phyloP scores from a whole-genome alignment of 2,888 invertebrate species.

The Caenorhabditis japonica region DNA sequence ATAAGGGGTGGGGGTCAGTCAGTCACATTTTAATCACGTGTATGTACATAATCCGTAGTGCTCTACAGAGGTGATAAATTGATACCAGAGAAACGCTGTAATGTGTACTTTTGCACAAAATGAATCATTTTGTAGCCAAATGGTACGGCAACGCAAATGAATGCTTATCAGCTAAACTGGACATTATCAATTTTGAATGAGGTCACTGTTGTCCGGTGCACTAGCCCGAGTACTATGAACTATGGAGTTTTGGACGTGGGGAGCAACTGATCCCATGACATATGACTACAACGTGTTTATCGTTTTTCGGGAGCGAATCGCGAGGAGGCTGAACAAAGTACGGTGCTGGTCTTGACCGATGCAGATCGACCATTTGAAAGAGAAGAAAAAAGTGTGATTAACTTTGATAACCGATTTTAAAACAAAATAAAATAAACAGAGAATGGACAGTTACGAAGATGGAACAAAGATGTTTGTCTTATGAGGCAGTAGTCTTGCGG shows the following conservation, averaged over 20 bases:
- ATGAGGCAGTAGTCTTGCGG: too few relatives aligned
- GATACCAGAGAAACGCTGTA: not conserved
- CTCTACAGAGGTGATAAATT: constrained; percentile 14
- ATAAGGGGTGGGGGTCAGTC: too few relatives aligned
- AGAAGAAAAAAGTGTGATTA: constrained; percentile 8
- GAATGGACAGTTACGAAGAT: too few relatives aligned
- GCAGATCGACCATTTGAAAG: constrained; percentile 14
- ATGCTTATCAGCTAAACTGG: constrained; percentile 24
- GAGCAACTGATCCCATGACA: constrained; percentile 8
- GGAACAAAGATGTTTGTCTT: too few relatives aligned
- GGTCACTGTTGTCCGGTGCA: constrained; percentile 9
- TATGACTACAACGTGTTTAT: constrained; percentile 50
- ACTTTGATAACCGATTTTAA: not conserved
- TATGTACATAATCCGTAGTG: not conserved
- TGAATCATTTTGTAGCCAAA: constrained; percentile 12
- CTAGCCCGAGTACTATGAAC: constrained; percentile 22
- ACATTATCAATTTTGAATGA: too few relatives aligned
- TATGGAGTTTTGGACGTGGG: constrained; percentile 12
- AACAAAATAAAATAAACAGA: too few relatives aligned
- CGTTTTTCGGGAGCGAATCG: constrained; percentile 14
- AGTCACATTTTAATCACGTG: constrained; percentile 41
- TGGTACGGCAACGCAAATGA: too few relatives aligned
- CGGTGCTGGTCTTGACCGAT: constrained; percentile 14
- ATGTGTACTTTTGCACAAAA: constrained; percentile 11
- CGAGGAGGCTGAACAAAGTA: constrained; percentile 23